Evolutionary conservation across 2,797 vertebrate species (phyloP).

Genomic region (Poeciliopsis presidionis): DNA sequence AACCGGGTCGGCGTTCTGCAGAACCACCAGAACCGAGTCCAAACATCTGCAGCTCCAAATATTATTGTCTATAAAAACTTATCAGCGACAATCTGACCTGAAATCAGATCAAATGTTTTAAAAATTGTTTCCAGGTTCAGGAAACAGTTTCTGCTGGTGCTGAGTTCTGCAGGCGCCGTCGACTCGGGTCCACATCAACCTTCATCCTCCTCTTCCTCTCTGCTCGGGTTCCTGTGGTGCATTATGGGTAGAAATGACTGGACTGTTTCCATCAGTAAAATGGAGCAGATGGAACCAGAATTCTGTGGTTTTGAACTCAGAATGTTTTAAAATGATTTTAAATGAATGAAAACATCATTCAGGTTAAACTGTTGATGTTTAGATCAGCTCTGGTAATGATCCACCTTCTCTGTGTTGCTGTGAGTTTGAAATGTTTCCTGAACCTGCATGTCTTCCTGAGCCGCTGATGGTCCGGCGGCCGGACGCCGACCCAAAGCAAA

Average conservation of each 20-base stretch:
- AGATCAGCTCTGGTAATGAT: background rate
- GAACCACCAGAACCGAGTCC: background rate
- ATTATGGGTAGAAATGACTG: background rate
- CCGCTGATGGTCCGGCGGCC: constrained; percentile 4
- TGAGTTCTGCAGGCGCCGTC: background rate
- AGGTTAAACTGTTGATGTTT: background rate
- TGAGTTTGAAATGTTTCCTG: background rate
- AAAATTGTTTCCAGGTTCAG: background rate
- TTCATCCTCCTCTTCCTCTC: background rate
- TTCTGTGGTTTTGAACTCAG: too few relatives aligned
- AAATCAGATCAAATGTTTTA: background rate
- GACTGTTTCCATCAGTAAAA: background rate
- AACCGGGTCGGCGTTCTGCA: background rate
- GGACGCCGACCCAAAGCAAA: background rate
- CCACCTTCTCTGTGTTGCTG: background rate
- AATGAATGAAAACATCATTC: too few relatives aligned
- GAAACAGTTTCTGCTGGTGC: too few relatives aligned
- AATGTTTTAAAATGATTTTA: background rate
- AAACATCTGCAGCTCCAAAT: background rate
- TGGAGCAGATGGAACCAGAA: background rate
- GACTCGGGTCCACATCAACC: background rate
- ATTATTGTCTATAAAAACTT: too few relatives aligned
- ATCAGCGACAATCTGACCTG: background rate
- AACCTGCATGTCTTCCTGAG: background rate
- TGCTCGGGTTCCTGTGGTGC: background rate